These are phyloP conservation scores for Drosophila lini DNA, from an alignment of 1,140 invertebrate species.

Conservation along the genomic window DNA sequence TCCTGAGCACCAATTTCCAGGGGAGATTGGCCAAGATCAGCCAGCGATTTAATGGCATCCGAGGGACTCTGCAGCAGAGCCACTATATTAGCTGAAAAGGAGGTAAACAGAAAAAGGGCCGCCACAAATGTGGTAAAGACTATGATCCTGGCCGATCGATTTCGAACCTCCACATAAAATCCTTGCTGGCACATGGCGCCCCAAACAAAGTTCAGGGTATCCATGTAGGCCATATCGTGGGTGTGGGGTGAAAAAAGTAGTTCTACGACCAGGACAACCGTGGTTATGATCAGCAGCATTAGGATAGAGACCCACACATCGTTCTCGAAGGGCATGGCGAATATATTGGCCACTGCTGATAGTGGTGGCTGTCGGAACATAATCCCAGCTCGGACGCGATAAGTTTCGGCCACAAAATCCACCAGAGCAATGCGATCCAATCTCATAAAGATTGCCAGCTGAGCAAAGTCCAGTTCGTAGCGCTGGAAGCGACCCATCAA, in stretches of 20 bases:
- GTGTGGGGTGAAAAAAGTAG: conserved; percentile 63
- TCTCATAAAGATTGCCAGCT: conserved; percentile 86
- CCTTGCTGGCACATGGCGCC: conserved; percentile 88
- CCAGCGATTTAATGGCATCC: conserved; percentile 85
- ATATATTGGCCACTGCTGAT: conserved; percentile 88
- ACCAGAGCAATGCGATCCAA: conserved; percentile 85
- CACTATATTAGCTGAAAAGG: conserved; percentile 87
- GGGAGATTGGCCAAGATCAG: conserved; percentile 85
- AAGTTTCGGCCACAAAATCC: conserved; percentile 86
- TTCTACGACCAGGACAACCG: conserved; percentile 64
- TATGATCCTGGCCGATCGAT: conserved; percentile 85
- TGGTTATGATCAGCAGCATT: conserved; percentile 73
- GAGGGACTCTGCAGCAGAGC: conserved; percentile 87
- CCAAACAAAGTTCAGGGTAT: conserved; percentile 85
- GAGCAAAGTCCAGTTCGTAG: conserved; percentile 85
- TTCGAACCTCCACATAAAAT: conserved; percentile 84
- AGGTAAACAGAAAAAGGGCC: conserved; percentile 86
- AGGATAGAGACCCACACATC: conserved; percentile 87
- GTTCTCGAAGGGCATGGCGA: conserved; percentile 87
- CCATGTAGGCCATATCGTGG: conserved; percentile 79
- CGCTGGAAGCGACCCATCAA: conserved; percentile 86
- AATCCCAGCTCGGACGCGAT: conserved; percentile 84
- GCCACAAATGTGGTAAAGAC: conserved; percentile 86
- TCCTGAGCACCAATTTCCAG: conserved; percentile 86
- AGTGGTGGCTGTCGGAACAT: conserved; percentile 88